Percentiles rank a stretch among this genome's conserved stretches.
Evolutionary conservation across 2,797 vertebrate species (phyloP).

Genomic region (Gymnothorax javanicus): DNA sequence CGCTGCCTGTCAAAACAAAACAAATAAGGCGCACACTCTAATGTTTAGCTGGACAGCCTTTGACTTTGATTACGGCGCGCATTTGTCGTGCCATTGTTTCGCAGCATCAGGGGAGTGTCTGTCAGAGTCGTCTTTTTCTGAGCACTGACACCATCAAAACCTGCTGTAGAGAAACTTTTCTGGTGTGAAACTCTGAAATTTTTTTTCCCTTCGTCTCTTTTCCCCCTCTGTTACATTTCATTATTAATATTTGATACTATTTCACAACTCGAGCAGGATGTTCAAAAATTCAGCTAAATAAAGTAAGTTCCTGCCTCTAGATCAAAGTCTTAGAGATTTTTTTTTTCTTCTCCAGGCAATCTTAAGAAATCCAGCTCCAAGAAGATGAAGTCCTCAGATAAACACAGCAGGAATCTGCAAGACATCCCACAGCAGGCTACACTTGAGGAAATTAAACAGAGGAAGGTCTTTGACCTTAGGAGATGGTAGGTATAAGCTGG

Average conservation of each 20-base stretch:
- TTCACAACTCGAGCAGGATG: neutral
- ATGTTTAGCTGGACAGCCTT: too few species aligned
- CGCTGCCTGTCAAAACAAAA: neutral
- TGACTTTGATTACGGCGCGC: too few species aligned
- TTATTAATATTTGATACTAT: neutral
- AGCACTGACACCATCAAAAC: too few species aligned
- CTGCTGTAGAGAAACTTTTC: too few species aligned
- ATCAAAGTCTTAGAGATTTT: neutral
- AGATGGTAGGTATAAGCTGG: slow-evolving; percentile 79
- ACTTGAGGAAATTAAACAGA: slow-evolving; percentile 90
- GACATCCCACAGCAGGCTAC: slow-evolving; percentile 78
- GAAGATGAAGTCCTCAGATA: slow-evolving; percentile 86
- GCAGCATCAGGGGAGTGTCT: too few species aligned
- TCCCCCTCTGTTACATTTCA: neutral
- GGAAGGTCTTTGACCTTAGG: slow-evolving; percentile 92
- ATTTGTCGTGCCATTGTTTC: too few species aligned
- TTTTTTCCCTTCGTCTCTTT: neutral
- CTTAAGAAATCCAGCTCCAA: slow-evolving; percentile 84
- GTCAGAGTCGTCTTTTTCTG: too few species aligned
- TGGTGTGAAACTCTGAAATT: neutral
- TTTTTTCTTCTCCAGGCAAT: slow-evolving; percentile 70
- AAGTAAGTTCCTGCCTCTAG: neutral
- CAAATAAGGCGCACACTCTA: too few species aligned
- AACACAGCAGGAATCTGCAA: slow-evolving; percentile 81
- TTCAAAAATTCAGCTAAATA: neutral